Conservation (phyloP, 2,888 invertebrate species). For the Pristionchus fissidentatus region DNA sequence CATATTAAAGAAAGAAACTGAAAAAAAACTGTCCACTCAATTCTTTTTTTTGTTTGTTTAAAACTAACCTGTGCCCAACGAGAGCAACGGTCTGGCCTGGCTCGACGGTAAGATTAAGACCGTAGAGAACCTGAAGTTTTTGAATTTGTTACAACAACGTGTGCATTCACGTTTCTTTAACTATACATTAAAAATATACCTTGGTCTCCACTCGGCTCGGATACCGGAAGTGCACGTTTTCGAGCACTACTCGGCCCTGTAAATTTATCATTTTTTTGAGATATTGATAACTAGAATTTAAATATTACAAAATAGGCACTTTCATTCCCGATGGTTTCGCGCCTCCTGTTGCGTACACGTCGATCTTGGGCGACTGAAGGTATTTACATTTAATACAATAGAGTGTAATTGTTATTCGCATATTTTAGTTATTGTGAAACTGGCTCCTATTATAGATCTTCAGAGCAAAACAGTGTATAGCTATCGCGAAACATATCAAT, state of each 20-base stretch:
- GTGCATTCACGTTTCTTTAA: background rate
- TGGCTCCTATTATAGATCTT: too few relatives aligned
- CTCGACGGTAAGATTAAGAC: slow-evolving; percentile 59
- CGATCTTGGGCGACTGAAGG: slow-evolving; percentile 62
- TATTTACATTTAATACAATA: too few relatives aligned
- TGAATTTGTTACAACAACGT: background rate
- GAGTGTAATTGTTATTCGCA: background rate
- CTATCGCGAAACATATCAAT: background rate
- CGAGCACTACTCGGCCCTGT: slow-evolving; percentile 53
- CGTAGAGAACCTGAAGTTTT: slow-evolving; percentile 56
- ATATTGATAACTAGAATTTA: background rate
- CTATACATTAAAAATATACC: background rate
- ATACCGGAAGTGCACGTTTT: slow-evolving; percentile 70
- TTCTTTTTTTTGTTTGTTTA: too few relatives aligned
- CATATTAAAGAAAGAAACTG: background rate
- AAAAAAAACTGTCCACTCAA: background rate
- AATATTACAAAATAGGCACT: background rate
- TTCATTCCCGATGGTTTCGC: slow-evolving; percentile 51
- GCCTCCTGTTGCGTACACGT: slow-evolving; percentile 63
- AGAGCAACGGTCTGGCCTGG: slow-evolving; percentile 66
- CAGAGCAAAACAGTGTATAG: too few relatives aligned
- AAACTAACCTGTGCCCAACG: slow-evolving; percentile 57
- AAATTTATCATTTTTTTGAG: background rate
- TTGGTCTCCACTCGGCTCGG: slow-evolving; percentile 60
- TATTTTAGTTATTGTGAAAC: background rate